These are phyloP conservation scores for Drosophila tsacasi DNA, from an alignment of 1,140 invertebrate species.

Conservation along the genomic window DNA sequence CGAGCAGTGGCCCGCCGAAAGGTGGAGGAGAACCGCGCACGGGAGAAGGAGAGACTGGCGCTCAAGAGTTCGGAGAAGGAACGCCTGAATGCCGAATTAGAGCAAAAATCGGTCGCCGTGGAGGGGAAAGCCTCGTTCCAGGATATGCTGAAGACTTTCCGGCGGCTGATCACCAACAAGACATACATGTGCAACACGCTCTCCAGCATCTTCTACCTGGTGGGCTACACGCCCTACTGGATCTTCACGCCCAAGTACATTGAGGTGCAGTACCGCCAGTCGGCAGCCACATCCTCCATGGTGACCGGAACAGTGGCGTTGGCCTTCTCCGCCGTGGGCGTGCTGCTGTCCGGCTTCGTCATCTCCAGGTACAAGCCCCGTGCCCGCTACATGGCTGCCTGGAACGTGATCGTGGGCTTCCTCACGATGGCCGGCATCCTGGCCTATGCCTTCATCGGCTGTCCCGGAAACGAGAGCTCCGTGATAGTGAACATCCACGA, in stretches of 20 bases:
- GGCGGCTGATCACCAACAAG: constrained; percentile 88
- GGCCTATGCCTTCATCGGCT: constrained; percentile 90
- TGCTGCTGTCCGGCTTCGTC: constrained; percentile 89
- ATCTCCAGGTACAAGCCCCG: constrained; percentile 90
- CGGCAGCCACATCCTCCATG: constrained; percentile 88
- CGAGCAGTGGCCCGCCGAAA: constrained; percentile 87
- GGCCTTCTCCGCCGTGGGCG: constrained; percentile 90
- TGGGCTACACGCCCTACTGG: constrained; percentile 91
- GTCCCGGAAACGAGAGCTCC: constrained; percentile 86
- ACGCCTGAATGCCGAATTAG: constrained; percentile 47
- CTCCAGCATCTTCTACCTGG: constrained; percentile 89
- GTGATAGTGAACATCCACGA: constrained; percentile 79
- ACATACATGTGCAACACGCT: constrained; percentile 90
- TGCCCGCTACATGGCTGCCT: constrained; percentile 89
- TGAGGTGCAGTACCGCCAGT: constrained; percentile 90
- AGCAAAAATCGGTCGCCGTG: constrained; percentile 25
- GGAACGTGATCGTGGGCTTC: constrained; percentile 90
- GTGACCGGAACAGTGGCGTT: constrained; percentile 90
- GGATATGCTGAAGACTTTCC: constrained; percentile 89
- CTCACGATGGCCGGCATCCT: constrained; percentile 89
- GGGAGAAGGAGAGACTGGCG: constrained; percentile 48
- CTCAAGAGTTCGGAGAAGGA: constrained; percentile 60
- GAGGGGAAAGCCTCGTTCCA: constrained; percentile 85
- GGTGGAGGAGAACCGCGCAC: constrained; percentile 79
- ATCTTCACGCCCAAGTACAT: constrained; percentile 92